Percentiles rank a stretch among this genome's conserved stretches.
These are phyloP conservation scores for Porites rus DNA, from an alignment of 92 coral and sea anemone species.

Conservation along the genomic window DNA sequence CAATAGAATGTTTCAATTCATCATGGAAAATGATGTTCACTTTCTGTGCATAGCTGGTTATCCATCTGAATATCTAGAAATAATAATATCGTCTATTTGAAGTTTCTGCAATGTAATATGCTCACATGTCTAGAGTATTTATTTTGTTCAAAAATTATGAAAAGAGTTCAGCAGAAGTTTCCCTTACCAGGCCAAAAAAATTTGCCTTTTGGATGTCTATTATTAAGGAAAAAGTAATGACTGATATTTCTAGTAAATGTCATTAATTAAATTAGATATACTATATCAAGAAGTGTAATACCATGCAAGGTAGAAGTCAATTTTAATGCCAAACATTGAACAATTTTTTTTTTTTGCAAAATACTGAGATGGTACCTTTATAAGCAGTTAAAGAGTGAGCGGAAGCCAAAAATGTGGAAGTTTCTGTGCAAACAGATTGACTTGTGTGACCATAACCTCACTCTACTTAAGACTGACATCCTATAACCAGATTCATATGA, in stretches of 20 bases:
- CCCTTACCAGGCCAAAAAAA: constrained; percentile 5
- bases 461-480: not conserved
- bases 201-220: constrained; percentile 11
- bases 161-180: constrained; percentile 19
- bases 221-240: constrained; percentile 1
- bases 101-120: not conserved
- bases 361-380: no score
- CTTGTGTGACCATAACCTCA: not conserved
- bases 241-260: not conserved
- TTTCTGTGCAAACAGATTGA: no score
- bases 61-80: not conserved
- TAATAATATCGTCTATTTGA: no score
- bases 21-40: not conserved
- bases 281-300: not conserved
- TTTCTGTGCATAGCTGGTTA: not conserved
- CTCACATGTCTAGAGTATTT: constrained; percentile 39
- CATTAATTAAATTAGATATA: constrained; percentile 9
- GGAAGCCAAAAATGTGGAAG: no score
- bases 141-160: constrained; percentile 25
- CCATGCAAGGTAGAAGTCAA: not conserved
- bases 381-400: no score
- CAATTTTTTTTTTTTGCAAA: no score
- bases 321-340: not conserved
- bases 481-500: not conserved
- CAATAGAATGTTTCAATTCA: not conserved